Evolutionary conservation across 2,888 invertebrate genomes (phyloP), one percentile per base, ranked within the genome.

Genomic region (Drosophila multiciliata): DNA sequence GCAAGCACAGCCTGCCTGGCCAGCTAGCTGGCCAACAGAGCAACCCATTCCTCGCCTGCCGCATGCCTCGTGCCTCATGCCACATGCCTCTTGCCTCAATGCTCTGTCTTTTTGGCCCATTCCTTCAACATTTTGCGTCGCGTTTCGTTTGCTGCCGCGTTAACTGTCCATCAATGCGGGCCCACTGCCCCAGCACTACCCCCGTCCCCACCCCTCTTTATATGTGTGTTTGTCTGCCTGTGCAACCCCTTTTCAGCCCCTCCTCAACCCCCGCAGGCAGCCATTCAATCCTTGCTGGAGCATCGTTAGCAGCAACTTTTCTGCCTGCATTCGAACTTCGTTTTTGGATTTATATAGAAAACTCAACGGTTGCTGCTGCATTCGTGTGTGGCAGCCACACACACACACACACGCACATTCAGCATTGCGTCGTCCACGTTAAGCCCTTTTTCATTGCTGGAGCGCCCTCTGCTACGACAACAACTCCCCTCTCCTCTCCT

Each of bases 141-240:
- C 91, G 91, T 90, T 90, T 32, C 87, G 81, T 87, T 87, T 87
- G 36, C 55, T 86, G 83, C 90, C 87, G 89, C 87, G 87, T 87
- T 87, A 87, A 89, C 90, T 87, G 87, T 87, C 87, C 87, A 87
- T 87, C 87, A 87, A 89, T 87, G 89, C 84, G 83, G 89, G 89
- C 72, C 70, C 65, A 63, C 40, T 26, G 23, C 49, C 59, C 52
- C 67, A 64, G 55, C 73, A 57, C 63, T 38, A 35, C 58, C 32
- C 49, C 42, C 55, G 23, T 42, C 55, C 20, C 40, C 57, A 49
- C 49, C 63, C 33, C 78, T 71, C 80, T 80, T 75, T 76, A 83
- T 83, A 75, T 75, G 76, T 89, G 79, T 83, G 75, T 78, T 88
- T 62, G 54, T 45, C 45, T 75, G 77, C 53, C 66, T 75, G 75